Conservation (phyloP, 2,888 invertebrate genomes). For the Parasteatoda lunata region DNA sequence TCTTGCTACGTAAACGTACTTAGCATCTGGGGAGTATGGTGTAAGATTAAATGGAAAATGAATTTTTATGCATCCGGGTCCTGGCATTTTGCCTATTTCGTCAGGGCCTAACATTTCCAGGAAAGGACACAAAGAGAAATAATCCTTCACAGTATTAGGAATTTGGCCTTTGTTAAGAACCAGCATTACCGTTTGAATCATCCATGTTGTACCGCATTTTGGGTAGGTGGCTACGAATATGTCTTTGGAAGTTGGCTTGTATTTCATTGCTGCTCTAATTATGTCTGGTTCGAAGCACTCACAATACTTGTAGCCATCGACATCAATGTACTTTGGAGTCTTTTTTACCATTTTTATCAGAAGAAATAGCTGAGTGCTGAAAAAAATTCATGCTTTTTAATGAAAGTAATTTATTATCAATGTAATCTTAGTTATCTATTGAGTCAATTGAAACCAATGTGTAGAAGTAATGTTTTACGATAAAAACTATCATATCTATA, state of each 20-base stretch:
- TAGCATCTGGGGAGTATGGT: constrained; percentile 68
- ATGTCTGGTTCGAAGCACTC: constrained; percentile 52
- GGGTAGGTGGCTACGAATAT: constrained; percentile 64
- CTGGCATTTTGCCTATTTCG: constrained; percentile 53
- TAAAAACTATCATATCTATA: no score
- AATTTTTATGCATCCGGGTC: constrained; percentile 70
- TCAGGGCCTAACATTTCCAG: constrained; percentile 66
- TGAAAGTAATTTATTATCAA: not conserved
- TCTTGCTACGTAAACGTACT: constrained; percentile 75
- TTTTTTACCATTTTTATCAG: constrained; percentile 22
- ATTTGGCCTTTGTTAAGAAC: constrained; percentile 55
- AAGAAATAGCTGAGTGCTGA: not conserved
- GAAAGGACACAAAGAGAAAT: constrained; percentile 54
- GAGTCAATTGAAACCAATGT: not conserved
- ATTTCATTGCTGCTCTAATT: constrained; percentile 35
- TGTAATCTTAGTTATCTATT: not conserved
- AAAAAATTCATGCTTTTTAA: no score
- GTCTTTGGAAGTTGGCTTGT: constrained; percentile 46
- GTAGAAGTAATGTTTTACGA: no score
- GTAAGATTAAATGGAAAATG: constrained; percentile 72
- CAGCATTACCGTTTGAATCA: constrained; percentile 58
- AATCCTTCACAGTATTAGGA: constrained; percentile 53
- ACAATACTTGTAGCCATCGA: constrained; percentile 51
- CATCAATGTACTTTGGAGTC: constrained; percentile 50
- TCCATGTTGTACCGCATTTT: constrained; percentile 68